Percentiles rank a stretch among this genome's conserved stretches.
These are phyloP conservation scores for Benthosema pterotum DNA, from an alignment of 2,797 vertebrate genomes.

Conservation along the genomic window DNA sequence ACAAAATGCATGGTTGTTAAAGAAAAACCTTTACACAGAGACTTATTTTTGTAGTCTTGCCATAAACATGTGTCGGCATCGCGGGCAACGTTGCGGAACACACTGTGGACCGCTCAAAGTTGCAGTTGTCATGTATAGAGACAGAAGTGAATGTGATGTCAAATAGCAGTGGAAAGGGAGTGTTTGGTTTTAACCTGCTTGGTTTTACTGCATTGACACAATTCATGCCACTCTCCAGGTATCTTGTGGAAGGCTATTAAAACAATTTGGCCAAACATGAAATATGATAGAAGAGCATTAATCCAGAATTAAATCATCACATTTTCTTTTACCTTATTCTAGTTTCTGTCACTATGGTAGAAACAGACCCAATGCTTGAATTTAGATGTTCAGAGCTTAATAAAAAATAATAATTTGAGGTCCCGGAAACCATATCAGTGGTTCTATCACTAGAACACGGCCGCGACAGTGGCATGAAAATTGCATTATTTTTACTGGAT, in stretches of 20 bases:
- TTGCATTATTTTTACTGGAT: too few relatives aligned
- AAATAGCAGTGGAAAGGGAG: slow-evolving; percentile 16
- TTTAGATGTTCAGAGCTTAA: too few relatives aligned
- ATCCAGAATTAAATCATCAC: too few relatives aligned
- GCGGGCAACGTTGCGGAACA: slow-evolving; percentile 1
- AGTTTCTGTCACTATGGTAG: too few relatives aligned
- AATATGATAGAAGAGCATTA: too few relatives aligned
- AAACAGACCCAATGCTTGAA: too few relatives aligned
- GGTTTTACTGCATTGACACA: slow-evolving; percentile 1
- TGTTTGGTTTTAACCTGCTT: background rate
- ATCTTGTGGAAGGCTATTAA: background rate
- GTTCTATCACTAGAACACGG: too few relatives aligned
- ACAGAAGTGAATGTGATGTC: slow-evolving; percentile 66
- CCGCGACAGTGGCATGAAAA: too few relatives aligned
- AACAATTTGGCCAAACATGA: too few relatives aligned
- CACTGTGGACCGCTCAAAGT: slow-evolving; percentile 34
- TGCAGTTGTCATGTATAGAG: slow-evolving; percentile 32
- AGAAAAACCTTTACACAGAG: slow-evolving; percentile 40
- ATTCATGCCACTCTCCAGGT: background rate
- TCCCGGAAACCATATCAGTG: too few relatives aligned
- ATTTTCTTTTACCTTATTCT: too few relatives aligned
- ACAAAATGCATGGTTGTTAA: slow-evolving; percentile 36
- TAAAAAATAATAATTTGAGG: too few relatives aligned
- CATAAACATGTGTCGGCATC: slow-evolving; percentile 34
- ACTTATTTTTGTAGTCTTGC: slow-evolving; percentile 46